A percentile compares a stretch with the other conserved stretches of the same genome.
Evolutionary conservation across 2,888 invertebrate genomes (phyloP).

Genomic region (Aleiodes alternator): DNA sequence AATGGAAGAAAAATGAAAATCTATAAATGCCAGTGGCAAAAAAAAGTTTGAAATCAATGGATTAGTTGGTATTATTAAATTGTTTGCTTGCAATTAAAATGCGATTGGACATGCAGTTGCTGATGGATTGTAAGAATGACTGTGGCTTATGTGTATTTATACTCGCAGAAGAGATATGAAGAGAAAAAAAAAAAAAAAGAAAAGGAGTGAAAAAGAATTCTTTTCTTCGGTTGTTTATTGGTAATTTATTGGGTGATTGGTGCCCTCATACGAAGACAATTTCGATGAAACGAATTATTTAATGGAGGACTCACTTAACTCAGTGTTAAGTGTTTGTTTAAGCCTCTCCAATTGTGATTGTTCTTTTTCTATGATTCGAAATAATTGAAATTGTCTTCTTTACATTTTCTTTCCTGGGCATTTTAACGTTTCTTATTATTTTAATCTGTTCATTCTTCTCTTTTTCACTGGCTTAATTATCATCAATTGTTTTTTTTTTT

Average conservation of each 20-base stretch:
- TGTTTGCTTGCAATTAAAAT: slow-evolving; percentile 41
- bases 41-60: too few relatives aligned
- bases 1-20: background rate
- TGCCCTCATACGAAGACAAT: slow-evolving; percentile 13
- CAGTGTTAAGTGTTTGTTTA: slow-evolving; percentile 51
- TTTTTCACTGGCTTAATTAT: slow-evolving; percentile 41
- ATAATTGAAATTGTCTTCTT: slow-evolving; percentile 45
- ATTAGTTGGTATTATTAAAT: background rate
- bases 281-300: slow-evolving; percentile 38
- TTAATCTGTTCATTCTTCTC: slow-evolving; percentile 35
- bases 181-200: slow-evolving; percentile 21
- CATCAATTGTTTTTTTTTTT: slow-evolving; percentile 43
- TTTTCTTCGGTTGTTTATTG: slow-evolving; percentile 22
- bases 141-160: slow-evolving; percentile 59
- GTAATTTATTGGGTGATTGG: slow-evolving; percentile 32
- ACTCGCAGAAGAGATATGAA: slow-evolving; percentile 46
- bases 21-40: too few relatives aligned
- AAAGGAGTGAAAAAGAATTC: slow-evolving; percentile 6
- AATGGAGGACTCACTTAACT: slow-evolving; percentile 69
- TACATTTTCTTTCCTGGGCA: slow-evolving; percentile 5
- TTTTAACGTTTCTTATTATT: background rate
- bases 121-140: slow-evolving; percentile 61
- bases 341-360: slow-evolving; percentile 59
- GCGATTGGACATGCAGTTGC: slow-evolving; percentile 70
- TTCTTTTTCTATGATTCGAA: slow-evolving; percentile 48